These are phyloP conservation scores for Dreissena rostriformis DNA, from an alignment of 1,140 invertebrate species.

Conservation along the genomic window DNA sequence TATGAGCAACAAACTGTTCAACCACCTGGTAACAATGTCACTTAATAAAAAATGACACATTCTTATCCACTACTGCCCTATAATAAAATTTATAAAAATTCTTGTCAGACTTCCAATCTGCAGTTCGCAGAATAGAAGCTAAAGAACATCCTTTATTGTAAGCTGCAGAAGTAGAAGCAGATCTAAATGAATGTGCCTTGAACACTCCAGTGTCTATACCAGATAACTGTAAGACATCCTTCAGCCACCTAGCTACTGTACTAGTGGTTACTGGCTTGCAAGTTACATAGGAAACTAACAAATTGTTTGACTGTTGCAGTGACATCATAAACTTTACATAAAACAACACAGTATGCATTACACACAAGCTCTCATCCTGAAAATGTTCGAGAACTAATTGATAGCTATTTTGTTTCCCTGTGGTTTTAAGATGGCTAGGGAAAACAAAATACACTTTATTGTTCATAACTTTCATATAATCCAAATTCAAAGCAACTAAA, in stretches of 20 bases:
- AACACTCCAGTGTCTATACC: conserved; percentile 13
- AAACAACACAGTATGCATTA: neutral
- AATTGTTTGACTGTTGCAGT: neutral
- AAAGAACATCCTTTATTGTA: neutral
- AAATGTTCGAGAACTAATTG: neutral
- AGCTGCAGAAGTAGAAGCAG: conserved; percentile 11
- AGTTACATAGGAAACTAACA: conserved; percentile 11
- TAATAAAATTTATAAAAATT: conserved; percentile 31
- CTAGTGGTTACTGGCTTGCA: neutral
- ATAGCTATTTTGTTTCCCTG: neutral
- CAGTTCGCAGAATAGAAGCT: conserved; percentile 14
- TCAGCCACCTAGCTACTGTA: conserved; percentile 23
- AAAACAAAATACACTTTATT: neutral
- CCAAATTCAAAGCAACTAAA: conserved; percentile 19
- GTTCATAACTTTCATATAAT: neutral
- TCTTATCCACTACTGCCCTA: neutral
- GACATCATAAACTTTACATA: neutral
- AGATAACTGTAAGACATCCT: neutral
- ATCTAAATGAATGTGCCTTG: conserved; percentile 35
- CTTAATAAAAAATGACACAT: too few species aligned
- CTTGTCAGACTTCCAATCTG: conserved; percentile 12
- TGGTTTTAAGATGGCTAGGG: conserved; percentile 10
- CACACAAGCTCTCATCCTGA: conserved; percentile 11
- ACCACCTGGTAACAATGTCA: too few species aligned
- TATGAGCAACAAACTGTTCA: too few species aligned